Conservation (phyloP, 2,797 vertebrate species). For the Octomys mimax region DNA sequence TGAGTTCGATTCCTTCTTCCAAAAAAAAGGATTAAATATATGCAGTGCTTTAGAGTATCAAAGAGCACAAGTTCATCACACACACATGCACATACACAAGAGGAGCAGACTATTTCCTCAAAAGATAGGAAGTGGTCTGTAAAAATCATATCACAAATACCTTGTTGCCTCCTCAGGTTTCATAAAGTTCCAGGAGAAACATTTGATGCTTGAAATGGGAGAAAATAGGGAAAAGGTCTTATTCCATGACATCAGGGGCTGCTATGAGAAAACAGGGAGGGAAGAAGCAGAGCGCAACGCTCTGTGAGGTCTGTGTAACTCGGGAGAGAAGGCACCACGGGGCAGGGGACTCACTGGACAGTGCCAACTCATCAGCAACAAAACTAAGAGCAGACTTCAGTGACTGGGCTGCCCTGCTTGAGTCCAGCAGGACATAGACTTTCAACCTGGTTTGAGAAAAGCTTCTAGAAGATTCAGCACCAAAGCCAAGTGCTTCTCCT, state of each 20-base stretch:
- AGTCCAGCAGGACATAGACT: neutral
- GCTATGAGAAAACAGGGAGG: neutral
- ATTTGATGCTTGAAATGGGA: neutral
- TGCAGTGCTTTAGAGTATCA: neutral
- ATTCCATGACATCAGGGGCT: neutral
- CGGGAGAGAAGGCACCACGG: accelerated
- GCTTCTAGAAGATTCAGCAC: neutral
- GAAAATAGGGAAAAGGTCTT: neutral
- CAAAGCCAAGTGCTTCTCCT: neutral
- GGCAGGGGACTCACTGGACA: neutral
- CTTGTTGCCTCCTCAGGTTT: neutral
- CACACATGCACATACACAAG: neutral
- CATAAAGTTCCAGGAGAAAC: neutral
- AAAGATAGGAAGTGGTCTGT: neutral
- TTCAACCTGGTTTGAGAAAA: neutral
- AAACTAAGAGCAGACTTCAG: neutral
- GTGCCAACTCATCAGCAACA: too few species aligned
- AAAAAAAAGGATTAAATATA: neutral
- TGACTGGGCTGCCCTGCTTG: accelerated
- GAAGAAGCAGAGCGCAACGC: neutral
- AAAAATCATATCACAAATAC: neutral
- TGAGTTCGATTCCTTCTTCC: too few species aligned
- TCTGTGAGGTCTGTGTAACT: neutral
- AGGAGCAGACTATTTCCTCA: neutral
- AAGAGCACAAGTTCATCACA: neutral